Evolutionary conservation across 1,140 invertebrate genomes (phyloP).

Genomic region (Drosophila watanabei): DNA sequence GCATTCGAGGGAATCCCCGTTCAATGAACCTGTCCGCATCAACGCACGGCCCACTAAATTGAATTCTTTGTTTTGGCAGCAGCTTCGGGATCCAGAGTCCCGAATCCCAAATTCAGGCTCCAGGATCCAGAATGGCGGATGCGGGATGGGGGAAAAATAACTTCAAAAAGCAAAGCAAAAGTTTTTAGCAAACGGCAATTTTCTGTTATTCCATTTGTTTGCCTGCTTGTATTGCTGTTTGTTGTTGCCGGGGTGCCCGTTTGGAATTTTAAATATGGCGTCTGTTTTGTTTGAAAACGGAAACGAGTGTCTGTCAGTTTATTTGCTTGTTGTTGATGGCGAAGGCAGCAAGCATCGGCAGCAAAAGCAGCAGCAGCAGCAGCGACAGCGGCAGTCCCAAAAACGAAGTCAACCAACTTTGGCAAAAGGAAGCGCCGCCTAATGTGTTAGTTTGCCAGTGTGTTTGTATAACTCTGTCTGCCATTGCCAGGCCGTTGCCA

Average conservation of each 20-base stretch:
- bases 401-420: conserved; percentile 80
- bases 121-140: background rate
- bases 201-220: conserved; percentile 75
- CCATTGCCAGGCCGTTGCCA: conserved; percentile 56
- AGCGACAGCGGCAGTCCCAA: conserved; percentile 57
- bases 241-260: conserved; percentile 54
- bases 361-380: conserved; percentile 31
- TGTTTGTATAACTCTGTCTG: conserved; percentile 45
- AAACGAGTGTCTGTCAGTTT: conserved; percentile 83
- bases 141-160: conserved; percentile 18
- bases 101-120: background rate
- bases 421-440: conserved; percentile 77
- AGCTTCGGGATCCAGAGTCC: background rate
- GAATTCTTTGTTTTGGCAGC: conserved; percentile 59
- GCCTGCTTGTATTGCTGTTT: conserved; percentile 49
- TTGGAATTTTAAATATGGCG: conserved; percentile 84
- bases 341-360: conserved; percentile 26
- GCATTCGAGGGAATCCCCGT: conserved; percentile 46
- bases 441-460: conserved; percentile 72
- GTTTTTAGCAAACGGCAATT: conserved; percentile 70
- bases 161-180: conserved; percentile 66
- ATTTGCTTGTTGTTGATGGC: conserved; percentile 68
- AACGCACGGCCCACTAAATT: conserved; percentile 55
- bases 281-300: conserved; percentile 84
- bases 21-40: conserved; percentile 67